phyloP scores from a whole-genome alignment of 2,797 vertebrate genomes.

The Schizopygopsis pylzovi region DNA sequence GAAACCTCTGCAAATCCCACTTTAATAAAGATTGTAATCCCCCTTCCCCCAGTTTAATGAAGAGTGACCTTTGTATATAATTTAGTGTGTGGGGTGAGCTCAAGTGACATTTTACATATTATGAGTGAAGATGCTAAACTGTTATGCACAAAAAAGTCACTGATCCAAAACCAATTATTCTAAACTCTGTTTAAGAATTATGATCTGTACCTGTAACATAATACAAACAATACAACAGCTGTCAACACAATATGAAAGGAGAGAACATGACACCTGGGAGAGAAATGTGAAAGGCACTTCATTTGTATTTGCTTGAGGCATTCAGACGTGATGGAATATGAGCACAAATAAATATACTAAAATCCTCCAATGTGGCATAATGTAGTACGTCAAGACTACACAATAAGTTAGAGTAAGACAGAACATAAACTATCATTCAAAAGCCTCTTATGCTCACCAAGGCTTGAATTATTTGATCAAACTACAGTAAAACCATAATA shows the following conservation, averaged over 20 bases:
- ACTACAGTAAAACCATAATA: background rate
- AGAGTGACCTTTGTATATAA: conserved; percentile 20
- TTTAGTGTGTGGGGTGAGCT: background rate
- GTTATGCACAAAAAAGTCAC: background rate
- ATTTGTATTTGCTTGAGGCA: background rate
- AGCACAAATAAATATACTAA: background rate
- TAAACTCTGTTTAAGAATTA: conserved; percentile 1
- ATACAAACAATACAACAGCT: background rate
- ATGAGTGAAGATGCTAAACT: conserved; percentile 27
- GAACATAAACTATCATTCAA: background rate
- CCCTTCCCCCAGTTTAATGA: background rate
- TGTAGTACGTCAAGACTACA: background rate
- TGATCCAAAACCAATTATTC: conserved; percentile 14
- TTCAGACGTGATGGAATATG: background rate
- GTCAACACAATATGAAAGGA: background rate
- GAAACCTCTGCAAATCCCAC: background rate
- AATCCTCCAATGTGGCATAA: background rate
- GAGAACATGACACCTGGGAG: background rate
- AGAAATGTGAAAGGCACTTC: background rate
- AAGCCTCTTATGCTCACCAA: background rate
- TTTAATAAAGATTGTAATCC: conserved; percentile 17
- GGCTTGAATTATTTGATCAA: background rate
- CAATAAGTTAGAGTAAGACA: background rate
- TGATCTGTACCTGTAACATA: background rate
- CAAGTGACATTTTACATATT: conserved; percentile 28